phyloP scores from a whole-genome alignment of 2,113 vertebrate species.

The Chaetura pelagica region DNA sequence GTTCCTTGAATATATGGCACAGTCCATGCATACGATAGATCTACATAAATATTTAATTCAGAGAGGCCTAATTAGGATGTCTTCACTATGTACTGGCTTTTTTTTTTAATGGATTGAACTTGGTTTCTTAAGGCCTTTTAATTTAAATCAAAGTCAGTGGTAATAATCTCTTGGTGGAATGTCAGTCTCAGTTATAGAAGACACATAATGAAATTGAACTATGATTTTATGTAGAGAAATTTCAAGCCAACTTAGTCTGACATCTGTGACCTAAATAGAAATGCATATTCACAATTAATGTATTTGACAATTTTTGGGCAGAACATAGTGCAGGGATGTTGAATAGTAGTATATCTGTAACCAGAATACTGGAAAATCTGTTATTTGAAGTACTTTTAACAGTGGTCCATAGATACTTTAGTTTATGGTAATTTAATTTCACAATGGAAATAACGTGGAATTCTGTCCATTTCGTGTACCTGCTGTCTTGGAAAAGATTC shows the following conservation, averaged over 20 bases:
- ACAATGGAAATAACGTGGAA: neutral
- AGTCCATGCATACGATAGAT: neutral
- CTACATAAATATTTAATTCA: neutral
- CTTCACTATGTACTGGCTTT: neutral
- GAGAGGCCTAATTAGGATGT: neutral
- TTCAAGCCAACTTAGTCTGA: neutral
- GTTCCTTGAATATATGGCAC: neutral
- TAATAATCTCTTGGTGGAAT: neutral
- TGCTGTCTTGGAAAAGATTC: neutral
- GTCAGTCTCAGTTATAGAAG: neutral
- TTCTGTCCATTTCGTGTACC: neutral
- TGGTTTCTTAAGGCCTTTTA: neutral
- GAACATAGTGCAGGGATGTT: neutral
- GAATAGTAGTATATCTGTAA: neutral
- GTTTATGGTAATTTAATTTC: neutral
- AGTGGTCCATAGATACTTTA: neutral
- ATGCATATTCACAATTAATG: neutral
- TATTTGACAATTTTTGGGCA: neutral
- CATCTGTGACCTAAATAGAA: conserved; percentile 10
- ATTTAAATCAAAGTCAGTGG: neutral
- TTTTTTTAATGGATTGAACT: neutral
- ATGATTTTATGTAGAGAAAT: neutral
- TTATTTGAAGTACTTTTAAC: neutral
- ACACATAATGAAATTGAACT: neutral
- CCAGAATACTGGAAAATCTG: neutral